Evolutionary conservation across 2,888 invertebrate genomes (phyloP), one percentile per base, ranked within the genome.

Genomic region (Sceliomorpha sp.): DNA sequence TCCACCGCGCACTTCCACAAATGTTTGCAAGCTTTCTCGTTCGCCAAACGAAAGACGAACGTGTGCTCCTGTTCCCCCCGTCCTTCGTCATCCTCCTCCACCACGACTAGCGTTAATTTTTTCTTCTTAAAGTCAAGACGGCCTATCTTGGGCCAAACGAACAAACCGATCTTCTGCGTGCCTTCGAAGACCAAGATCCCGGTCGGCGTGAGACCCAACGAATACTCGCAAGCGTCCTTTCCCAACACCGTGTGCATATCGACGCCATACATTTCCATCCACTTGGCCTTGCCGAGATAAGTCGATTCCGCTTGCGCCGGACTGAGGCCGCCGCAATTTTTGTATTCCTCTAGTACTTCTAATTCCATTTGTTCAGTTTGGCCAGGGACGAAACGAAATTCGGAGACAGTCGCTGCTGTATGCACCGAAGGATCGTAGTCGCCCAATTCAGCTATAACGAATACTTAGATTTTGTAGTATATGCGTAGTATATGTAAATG

Each of bases 1-100:
- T 99, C 99, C 0, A 99, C 96, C 15, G 99, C 99, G 91, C 99
- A 99, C 89, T 99, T 99, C 99, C 99, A 99, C 73, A 99, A 90
- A 89, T 99, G 99, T 89, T 99, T 99, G 88, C 98, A 98, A 0
- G 99, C 98, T 88, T 98, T 98, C 87, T 98, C 97, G 87, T 98
- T 99, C 77, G 96, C 94, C 75, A 99, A 90, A 59, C 96, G 92
- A 89, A 99, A 99, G 2, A 99, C 98, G 89, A 99, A 99, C 0
- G 98, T 98, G 89, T 99, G 99, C 86, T 99, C 98, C 85, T 99
- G 98, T 88, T 98, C 97, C 0, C 88, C 87, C 44, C 94, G 91
- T 0, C 98, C 98, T 88, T 29, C 29, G 85, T 99, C 98, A 86
- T 99, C 98, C 88, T 99, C 99, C 89, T 99, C 99, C 5, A 98